Conservation (phyloP, 2,797 vertebrate species). For the Amblyopsis hoosieri region DNA sequence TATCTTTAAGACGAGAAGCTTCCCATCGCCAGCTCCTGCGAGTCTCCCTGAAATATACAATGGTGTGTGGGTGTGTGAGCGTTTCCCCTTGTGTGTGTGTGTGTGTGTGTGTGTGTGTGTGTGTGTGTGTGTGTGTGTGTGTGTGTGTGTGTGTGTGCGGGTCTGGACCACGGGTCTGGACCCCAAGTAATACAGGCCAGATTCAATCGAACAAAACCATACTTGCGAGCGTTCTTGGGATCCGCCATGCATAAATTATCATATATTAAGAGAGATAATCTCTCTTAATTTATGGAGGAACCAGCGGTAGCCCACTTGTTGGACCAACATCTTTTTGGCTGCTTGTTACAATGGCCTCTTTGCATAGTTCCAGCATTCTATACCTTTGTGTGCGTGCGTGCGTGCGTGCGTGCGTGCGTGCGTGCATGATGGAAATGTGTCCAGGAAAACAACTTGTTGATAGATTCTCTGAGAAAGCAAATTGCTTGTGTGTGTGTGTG, state of each 20-base stretch:
- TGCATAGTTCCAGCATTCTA: slow-evolving; percentile 7
- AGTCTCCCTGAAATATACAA: slow-evolving; percentile 22
- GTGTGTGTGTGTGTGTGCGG: slow-evolving; percentile 21
- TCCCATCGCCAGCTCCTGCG: slow-evolving; percentile 23
- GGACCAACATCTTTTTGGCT: slow-evolving; percentile 58
- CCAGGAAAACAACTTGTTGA: neutral
- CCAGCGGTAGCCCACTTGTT: slow-evolving; percentile 69
- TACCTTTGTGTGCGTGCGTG: slow-evolving; percentile 32
- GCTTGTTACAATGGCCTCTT: slow-evolving; percentile 60
- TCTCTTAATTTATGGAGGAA: slow-evolving; percentile 66
- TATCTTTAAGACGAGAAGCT: slow-evolving; percentile 22
- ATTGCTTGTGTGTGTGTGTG: neutral
- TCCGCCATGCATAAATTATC: slow-evolving; percentile 72
- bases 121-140: neutral
- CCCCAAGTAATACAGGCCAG: slow-evolving; percentile 26
- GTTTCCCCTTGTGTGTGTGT: slow-evolving; percentile 12
- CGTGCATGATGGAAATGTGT: neutral
- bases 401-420: slow-evolving; percentile 14
- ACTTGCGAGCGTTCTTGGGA: slow-evolving; percentile 49
- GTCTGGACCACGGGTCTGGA: slow-evolving; percentile 10
- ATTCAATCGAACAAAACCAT: slow-evolving; percentile 56
- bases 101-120: slow-evolving; percentile 2
- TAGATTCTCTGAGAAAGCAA: neutral
- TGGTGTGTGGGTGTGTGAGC: slow-evolving; percentile 18
- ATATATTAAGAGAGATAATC: slow-evolving; percentile 76